Conservation (phyloP, 2,113 vertebrate species). For the Leptocoma aspasia region DNA sequence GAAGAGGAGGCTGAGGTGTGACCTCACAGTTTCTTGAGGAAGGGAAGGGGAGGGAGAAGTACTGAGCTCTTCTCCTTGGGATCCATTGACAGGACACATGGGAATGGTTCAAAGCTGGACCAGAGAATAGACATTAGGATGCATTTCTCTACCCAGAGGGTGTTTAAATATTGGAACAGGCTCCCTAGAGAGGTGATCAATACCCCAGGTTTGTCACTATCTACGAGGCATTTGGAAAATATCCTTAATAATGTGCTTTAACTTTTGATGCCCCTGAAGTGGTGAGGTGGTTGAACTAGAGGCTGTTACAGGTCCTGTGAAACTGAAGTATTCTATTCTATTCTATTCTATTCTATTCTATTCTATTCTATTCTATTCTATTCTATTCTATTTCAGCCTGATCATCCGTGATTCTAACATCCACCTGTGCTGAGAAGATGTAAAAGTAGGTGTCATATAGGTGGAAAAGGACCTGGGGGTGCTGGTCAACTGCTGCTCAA, state of each 20-base stretch:
- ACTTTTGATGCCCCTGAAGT: background rate
- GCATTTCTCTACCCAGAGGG: accelerated
- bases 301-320: background rate
- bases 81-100: accelerated
- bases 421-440: background rate
- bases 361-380: background rate
- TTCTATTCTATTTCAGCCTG: background rate
- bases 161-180: background rate
- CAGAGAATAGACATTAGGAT: background rate
- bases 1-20: background rate
- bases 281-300: background rate
- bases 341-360: background rate
- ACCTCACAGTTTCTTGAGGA: background rate
- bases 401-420: background rate
- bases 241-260: background rate
- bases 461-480: background rate
- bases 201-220: background rate
- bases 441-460: background rate
- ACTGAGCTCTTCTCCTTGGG: background rate
- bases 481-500: background rate
- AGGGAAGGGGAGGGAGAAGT: accelerated
- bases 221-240: background rate
- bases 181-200: background rate
- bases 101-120: background rate
- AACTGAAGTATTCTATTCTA: background rate